Evolutionary conservation across 2,797 vertebrate genomes (phyloP), one percentile per base, ranked within the genome.

Genomic region (Notolepis coatsorum): DNA sequence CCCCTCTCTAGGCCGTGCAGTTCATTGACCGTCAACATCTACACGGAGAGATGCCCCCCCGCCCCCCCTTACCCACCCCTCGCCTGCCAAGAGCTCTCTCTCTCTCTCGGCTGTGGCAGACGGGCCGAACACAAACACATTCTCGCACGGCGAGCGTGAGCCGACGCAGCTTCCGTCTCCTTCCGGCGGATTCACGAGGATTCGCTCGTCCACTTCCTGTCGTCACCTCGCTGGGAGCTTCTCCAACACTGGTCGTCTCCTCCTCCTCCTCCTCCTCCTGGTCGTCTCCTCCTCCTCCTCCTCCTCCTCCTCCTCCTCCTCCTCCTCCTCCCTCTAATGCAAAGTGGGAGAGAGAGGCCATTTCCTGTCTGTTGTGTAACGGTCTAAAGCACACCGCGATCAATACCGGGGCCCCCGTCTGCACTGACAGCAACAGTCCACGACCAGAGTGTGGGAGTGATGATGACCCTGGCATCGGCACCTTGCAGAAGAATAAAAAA

Each of bases 1-100:
- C 75, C 65, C 51, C 58, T 55, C 56, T 5, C 39, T 65, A 78
- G 84, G 78, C 65, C 70, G 67, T 70, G 64, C 57, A 69, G 54
- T 71, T 84, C 79, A 64, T 60, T 68, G 68, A 68, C 82, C 47
- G 65, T 76, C 63, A 65, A 77, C 73, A 82, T 86, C 80, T 84
- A 75, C 73, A 73, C 74, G 85, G 75, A 85, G 88, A 81, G 75
- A 80, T 81, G 80, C 78, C 73, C 71, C 66, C 79, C 82, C 43
- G 20, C 38, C 79, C 79, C 73, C 71, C 74, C 68, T 62, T 77
- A 71, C 74, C 20, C 56, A 65, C 68, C 74, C 20, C 56, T 65
- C 68, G 76, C 62, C 61, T 3, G 74, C 75, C 78, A 88, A 77
- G 61, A 84, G 52, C 63, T 53, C 47, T 70, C 53, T 69, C 41